Evolutionary conservation across 2,888 invertebrate species (phyloP).

Genomic region (Adelphocoris suturalis): DNA sequence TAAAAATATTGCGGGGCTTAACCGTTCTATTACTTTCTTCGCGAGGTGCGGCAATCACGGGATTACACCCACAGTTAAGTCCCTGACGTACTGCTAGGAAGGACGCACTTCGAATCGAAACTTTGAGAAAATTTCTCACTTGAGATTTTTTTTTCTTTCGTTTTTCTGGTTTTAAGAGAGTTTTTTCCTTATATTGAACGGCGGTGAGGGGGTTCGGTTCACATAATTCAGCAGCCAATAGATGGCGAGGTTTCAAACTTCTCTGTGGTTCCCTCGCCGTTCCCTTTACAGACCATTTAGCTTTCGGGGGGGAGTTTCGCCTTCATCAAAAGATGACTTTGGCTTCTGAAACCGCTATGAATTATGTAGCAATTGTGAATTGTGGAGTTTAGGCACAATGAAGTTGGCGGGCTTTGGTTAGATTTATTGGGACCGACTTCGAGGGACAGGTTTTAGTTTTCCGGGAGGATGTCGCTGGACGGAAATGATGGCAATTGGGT

Average conservation of each 20-base stretch:
- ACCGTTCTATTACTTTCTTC: conserved; percentile 24
- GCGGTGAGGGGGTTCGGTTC: not conserved
- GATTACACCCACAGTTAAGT: conserved; percentile 24
- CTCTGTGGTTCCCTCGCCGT: not conserved
- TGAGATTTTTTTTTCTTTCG: not conserved
- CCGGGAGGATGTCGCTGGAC: not conserved
- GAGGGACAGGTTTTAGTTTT: not conserved
- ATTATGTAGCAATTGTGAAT: conserved; percentile 39
- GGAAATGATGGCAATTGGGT: too few species aligned
- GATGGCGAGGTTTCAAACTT: conserved; percentile 24
- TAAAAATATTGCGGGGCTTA: conserved; percentile 14
- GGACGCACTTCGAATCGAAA: not conserved
- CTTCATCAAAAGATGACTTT: conserved; percentile 41
- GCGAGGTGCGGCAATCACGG: conserved; percentile 19
- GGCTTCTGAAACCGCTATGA: conserved; percentile 27
- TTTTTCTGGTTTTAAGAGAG: not conserved
- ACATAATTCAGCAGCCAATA: conserved; percentile 30
- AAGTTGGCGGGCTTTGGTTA: conserved; percentile 5
- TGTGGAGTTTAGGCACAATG: conserved; percentile 22
- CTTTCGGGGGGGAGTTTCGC: conserved; percentile 15
- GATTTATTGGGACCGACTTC: not conserved
- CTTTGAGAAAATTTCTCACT: conserved; percentile 27
- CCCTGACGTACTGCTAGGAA: not conserved
- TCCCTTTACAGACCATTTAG: conserved; percentile 23
- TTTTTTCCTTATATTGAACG: conserved; percentile 2